A percentile compares a stretch with the other conserved stretches of the same genome.
Evolutionary conservation across 2,113 vertebrate genomes (phyloP).

Genomic region (Andinoacara biseriatus): DNA sequence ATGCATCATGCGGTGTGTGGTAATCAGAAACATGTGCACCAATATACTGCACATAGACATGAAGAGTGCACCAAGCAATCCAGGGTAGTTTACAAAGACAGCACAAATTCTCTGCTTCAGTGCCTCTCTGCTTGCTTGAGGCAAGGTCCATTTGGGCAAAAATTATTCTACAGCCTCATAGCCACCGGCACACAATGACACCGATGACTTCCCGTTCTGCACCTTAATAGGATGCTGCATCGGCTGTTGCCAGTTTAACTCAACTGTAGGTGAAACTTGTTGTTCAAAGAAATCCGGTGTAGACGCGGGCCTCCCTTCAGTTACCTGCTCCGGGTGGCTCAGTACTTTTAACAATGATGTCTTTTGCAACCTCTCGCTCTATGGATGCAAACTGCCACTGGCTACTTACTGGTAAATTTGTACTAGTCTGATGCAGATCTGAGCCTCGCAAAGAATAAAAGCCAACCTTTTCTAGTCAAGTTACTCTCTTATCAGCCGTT

Average conservation of each 20-base stretch:
- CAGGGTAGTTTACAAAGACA: not conserved
- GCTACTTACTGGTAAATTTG: conserved; percentile 11
- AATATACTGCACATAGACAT: not conserved
- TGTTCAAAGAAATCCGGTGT: conserved; percentile 19
- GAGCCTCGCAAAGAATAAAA: conserved; percentile 14
- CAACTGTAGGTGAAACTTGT: conserved; percentile 7
- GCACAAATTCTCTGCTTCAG: conserved; percentile 2
- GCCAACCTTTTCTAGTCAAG: not conserved
- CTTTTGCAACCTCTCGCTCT: conserved; percentile 14
- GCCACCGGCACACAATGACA: conserved; percentile 35
- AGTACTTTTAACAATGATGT: conserved; percentile 32
- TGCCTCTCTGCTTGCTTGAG: conserved; percentile 16
- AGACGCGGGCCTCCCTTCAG: conserved; percentile 19
- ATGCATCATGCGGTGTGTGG: conserved; percentile 4
- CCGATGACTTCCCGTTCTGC: conserved; percentile 39
- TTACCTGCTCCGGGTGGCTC: conserved; percentile 28
- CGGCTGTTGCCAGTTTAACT: conserved; percentile 10
- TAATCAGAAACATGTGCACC: not conserved
- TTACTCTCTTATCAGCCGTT: conserved; percentile 2
- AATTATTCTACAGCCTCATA: conserved; percentile 44
- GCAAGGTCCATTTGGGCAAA: conserved; percentile 1
- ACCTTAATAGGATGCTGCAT: conserved; percentile 45
- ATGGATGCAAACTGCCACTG: conserved; percentile 35
- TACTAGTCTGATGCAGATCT: not conserved
- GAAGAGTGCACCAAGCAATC: conserved; percentile 4